Conservation (phyloP, 2,113 vertebrate species). For the Grantiella picta region DNA sequence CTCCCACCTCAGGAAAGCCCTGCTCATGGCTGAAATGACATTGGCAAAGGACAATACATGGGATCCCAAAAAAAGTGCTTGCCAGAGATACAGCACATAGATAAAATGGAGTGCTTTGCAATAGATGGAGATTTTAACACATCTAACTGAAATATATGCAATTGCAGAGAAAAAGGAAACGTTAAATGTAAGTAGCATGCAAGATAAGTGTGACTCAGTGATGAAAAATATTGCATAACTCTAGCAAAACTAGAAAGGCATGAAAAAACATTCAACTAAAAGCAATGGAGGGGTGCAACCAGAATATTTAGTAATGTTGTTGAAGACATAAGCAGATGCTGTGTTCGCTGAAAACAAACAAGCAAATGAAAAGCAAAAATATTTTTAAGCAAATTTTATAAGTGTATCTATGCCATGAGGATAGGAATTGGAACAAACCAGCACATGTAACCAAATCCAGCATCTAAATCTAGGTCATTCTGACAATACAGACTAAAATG, state of each 20-base stretch:
- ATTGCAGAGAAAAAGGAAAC: background rate
- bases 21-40: background rate
- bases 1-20: slow-evolving; percentile 5
- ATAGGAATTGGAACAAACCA: background rate
- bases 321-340: background rate
- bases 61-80: background rate
- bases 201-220: background rate
- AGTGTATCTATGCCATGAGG: background rate
- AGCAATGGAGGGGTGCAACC: background rate
- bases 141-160: background rate
- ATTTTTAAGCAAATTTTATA: background rate
- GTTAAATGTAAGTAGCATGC: background rate
- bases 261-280: background rate
- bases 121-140: background rate
- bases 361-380: background rate
- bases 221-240: background rate
- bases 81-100: background rate
- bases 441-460: background rate
- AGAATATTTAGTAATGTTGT: background rate
- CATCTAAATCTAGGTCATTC: background rate
- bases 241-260: background rate
- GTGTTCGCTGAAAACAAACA: background rate
- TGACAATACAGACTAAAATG: background rate
- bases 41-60: fast-evolving
- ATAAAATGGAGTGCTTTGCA: background rate